Base-by-base conservation (phyloP, 2,113 vertebrate species). In the Empidonax traillii region DNA sequence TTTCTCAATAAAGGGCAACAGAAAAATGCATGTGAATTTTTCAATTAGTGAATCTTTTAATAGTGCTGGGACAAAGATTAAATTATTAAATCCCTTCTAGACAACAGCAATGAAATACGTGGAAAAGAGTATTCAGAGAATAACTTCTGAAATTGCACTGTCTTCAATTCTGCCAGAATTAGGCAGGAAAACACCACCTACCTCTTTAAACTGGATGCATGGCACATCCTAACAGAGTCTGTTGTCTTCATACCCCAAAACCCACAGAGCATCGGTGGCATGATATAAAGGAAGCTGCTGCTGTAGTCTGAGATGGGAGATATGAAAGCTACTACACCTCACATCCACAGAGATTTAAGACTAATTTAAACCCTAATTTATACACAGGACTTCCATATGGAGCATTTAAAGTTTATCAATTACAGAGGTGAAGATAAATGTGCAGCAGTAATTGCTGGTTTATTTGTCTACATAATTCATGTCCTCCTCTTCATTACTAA, bases 371-470 rank as follows among this genome's bases (percentile, higher is more conserved):
- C 20, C 33, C 46, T 63, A 56, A 68, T 81, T 86, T 90, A 71
- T 52, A 56, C 1, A 4, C 39, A 71, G 41, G 62, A 39, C 21
- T 83, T 56, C 53, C 78, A 86, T 33, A 80, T 22, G 55, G 23
- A 91, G 88, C 69, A 68, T 58, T 84, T 67, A 44, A 87, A 80
- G 75, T 83, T 93, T 67, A 49, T 81, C 6, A 90, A 10, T 94
- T 80, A 55, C 46, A 88, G 44, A 93, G 44, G 20, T 72, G 75
- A 93, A 90, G 79, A 95, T 83, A 63, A 94, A 93, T 44, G 47
- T 72, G 49, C 56, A 68, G n/a, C 47, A 81, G 79, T 89, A 94
- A 88, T 71, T 41, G 15, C 11, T 74, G 47, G 39, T 84, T 89
- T 92, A 85, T 81, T 81, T 89, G 47, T 63, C 46, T 79, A 78